Conservation (phyloP, 2,113 vertebrate species). For the Neodon shergylaensis region DNA sequence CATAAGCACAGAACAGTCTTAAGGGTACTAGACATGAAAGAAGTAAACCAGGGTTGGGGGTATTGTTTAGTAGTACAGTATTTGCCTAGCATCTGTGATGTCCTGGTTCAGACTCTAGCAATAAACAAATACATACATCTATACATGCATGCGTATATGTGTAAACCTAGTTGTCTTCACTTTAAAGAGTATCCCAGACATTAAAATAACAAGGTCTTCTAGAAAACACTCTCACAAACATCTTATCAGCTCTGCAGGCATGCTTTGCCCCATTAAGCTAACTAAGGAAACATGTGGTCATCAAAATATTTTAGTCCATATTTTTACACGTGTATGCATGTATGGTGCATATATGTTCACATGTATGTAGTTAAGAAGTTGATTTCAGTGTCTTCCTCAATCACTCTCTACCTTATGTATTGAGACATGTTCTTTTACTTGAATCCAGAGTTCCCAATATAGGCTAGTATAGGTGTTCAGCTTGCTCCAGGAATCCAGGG, state of each 20-base stretch:
- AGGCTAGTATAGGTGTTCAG: background rate
- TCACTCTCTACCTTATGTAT: background rate
- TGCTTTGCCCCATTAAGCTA: background rate
- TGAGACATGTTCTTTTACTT: background rate
- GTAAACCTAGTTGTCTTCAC: background rate
- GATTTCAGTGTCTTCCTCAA: background rate
- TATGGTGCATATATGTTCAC: background rate
- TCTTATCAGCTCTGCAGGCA: background rate
- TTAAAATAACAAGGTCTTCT: background rate
- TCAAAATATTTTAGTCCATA: background rate
- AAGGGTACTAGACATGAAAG: background rate
- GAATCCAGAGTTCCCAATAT: background rate
- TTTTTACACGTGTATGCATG: background rate
- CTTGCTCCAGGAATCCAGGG: background rate
- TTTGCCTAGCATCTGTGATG: background rate
- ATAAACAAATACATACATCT: background rate
- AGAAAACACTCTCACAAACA: background rate
- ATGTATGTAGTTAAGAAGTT: background rate
- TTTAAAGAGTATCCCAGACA: background rate
- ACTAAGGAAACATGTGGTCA: background rate
- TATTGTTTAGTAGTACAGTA: background rate
- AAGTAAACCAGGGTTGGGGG: background rate
- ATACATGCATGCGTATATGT: background rate
- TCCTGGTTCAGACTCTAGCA: background rate
- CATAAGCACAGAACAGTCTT: background rate